These are phyloP conservation scores for Galagoides demidoff DNA, from an alignment of 2,797 vertebrate species.

Conservation along the genomic window DNA sequence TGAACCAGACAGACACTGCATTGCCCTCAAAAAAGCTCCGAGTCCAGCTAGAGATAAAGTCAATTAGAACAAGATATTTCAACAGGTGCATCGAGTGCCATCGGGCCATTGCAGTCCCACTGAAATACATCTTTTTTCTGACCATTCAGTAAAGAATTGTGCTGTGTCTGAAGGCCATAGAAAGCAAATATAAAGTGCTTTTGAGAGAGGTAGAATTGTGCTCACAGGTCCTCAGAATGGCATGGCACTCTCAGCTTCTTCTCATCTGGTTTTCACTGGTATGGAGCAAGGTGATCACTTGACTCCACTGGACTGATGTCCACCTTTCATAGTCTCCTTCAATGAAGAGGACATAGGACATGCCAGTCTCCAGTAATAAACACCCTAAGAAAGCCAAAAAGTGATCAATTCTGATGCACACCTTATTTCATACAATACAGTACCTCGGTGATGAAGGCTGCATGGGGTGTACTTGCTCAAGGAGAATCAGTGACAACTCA, in stretches of 20 bases:
- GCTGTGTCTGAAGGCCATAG: not conserved
- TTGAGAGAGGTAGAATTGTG: not conserved
- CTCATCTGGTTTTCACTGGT: not conserved
- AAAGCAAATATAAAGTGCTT: constrained; percentile 23
- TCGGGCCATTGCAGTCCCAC: not conserved
- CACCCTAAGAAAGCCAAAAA: not conserved
- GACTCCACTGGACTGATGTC: not conserved
- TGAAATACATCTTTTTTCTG: not conserved
- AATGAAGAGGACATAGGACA: not conserved
- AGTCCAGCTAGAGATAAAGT: not conserved
- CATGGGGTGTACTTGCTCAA: not conserved
- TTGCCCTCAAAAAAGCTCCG: not conserved
- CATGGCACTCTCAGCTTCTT: not conserved
- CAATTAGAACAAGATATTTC: not conserved
- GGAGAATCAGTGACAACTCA: not conserved
- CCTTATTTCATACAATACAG: not conserved
- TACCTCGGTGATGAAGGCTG: not conserved
- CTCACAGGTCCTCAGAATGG: not conserved
- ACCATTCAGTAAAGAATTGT: not conserved
- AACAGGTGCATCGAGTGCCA: not conserved
- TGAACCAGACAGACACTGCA: not conserved
- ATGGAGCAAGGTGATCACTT: accelerated
- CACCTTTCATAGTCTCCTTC: not conserved
- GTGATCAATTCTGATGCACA: not conserved
- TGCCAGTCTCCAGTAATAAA: not conserved